Percentiles rank a stretch among this genome's conserved stretches.
Evolutionary conservation across 2,888 invertebrate genomes (phyloP).

Genomic region (Scaptomyza parva): DNA sequence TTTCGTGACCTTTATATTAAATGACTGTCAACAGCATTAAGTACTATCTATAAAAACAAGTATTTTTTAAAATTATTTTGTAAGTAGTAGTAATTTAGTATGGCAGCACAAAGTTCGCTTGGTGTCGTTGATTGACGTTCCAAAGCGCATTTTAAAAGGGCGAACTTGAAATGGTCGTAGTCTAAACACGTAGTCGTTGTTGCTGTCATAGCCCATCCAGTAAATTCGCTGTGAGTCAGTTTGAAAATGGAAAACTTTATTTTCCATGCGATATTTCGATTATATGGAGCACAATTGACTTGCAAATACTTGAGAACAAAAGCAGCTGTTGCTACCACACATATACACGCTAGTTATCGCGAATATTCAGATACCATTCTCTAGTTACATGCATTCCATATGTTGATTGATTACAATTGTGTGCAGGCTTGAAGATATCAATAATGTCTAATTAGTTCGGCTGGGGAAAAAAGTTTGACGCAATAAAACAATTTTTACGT

Average conservation of each 20-base stretch:
- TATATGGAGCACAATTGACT: constrained; percentile 15
- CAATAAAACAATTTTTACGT: constrained; percentile 1
- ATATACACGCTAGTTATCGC: not conserved
- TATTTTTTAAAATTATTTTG: constrained; percentile 23
- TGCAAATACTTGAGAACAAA: constrained; percentile 22
- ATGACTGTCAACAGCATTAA: constrained; percentile 19
- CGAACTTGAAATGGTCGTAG: constrained; percentile 17
- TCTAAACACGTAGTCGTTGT: not conserved
- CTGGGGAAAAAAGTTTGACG: not conserved
- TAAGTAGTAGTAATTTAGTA: constrained; percentile 30
- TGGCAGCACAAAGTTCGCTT: constrained; percentile 24
- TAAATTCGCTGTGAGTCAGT: constrained; percentile 13
- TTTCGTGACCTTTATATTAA: constrained; percentile 38
- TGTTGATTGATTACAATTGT: constrained; percentile 18
- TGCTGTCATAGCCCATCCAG: not conserved
- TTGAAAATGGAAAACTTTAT: not conserved
- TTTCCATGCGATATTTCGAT: not conserved
- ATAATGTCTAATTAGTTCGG: constrained; percentile 17
- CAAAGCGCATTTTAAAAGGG: constrained; percentile 5
- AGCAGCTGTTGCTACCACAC: constrained; percentile 33
- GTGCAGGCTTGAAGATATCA: constrained; percentile 10
- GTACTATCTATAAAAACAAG: constrained; percentile 26
- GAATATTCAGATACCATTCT: not conserved
- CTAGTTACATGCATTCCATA: not conserved
- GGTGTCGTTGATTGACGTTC: constrained; percentile 20